phyloP scores from a whole-genome alignment of 53 echinoderm and acorn worm genomes.

The Paracentrotus lividus region DNA sequence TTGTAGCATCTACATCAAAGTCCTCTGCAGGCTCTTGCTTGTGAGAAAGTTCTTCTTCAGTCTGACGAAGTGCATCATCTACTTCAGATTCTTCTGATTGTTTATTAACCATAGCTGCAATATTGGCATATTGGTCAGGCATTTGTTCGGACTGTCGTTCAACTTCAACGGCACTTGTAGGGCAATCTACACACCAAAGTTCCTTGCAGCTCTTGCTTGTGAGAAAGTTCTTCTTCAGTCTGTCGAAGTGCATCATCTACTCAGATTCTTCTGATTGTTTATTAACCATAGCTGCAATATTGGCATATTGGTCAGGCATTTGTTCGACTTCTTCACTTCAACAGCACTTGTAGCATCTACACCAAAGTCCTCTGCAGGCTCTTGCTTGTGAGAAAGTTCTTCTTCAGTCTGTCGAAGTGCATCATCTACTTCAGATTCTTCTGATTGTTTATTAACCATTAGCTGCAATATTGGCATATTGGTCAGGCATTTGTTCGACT shows the following conservation, averaged over 20 bases:
- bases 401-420: background rate
- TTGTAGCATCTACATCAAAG: background rate
- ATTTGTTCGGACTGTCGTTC: background rate
- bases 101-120: background rate
- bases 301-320: background rate
- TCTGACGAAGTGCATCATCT: slow-evolving; percentile 13
- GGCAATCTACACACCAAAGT: background rate
- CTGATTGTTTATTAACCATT: background rate
- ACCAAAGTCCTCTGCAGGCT: background rate
- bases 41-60: background rate
- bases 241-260: background rate
- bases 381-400: background rate
- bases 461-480: background rate
- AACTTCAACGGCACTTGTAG: background rate
- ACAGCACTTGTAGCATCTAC: background rate
- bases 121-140: background rate
- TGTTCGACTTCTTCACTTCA: background rate
- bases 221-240: background rate
- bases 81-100: slow-evolving; percentile 5
- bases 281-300: background rate
- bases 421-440: slow-evolving; percentile 11
- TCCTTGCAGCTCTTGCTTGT: background rate
- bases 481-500: background rate
- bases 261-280: background rate
- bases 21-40: background rate